Evolutionary conservation across 1,140 invertebrate species (phyloP).

Genomic region (Brachionus koreanus): DNA sequence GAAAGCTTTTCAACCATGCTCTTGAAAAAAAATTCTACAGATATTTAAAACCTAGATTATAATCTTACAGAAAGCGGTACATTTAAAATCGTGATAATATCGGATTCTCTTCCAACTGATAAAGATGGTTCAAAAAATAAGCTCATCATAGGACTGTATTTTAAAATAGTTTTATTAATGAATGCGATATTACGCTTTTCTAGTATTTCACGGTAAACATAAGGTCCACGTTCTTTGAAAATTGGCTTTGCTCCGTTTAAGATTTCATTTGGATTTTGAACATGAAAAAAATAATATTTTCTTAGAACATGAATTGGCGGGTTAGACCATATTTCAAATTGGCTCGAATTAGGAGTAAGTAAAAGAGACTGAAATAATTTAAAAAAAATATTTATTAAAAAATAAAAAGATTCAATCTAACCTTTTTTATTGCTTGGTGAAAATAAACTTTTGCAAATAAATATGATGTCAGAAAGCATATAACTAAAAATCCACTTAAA

Average conservation of each 20-base stretch:
- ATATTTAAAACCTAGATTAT: background rate
- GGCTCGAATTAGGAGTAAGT: background rate
- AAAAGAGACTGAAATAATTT: background rate
- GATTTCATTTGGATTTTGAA: background rate
- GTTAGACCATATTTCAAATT: background rate
- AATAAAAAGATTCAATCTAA: background rate
- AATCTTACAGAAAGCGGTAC: background rate
- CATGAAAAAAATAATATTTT: slow-evolving; percentile 15
- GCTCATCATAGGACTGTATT: background rate
- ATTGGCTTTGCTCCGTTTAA: background rate
- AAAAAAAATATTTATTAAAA: background rate
- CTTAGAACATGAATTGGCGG: background rate
- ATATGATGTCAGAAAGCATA: background rate
- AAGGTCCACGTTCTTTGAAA: slow-evolving; percentile 10
- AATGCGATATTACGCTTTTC: slow-evolving; percentile 14
- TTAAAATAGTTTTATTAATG: background rate
- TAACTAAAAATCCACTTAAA: too few species aligned
- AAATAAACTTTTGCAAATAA: background rate
- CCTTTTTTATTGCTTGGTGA: background rate
- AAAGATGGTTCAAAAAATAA: background rate
- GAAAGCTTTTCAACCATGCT: background rate
- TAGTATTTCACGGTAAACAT: background rate
- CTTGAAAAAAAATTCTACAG: background rate
- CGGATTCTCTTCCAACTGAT: background rate
- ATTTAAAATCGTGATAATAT: slow-evolving; percentile 4